Conservation (phyloP, 2,113 vertebrate species). For the human (Homo sapiens) region GRCh38 chr7:122219501-122220000, state of each 20-base stretch:
- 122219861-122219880: background rate
- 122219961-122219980: background rate
- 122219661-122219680: background rate
- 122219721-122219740: conserved; percentile 36
- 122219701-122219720: background rate
- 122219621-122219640: conserved; percentile 38
- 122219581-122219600: conserved; percentile 38
- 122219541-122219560: conserved; percentile 51
- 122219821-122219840: background rate
- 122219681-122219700: background rate
- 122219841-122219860: background rate
- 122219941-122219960: background rate
- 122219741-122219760: conserved; percentile 39
- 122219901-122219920: background rate
- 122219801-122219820: background rate
- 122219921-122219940: background rate
- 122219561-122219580: conserved; percentile 34
- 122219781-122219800: background rate
- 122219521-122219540: conserved; percentile 45
- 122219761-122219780: background rate
- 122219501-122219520: background rate
- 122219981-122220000: background rate
- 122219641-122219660: conserved; percentile 5
- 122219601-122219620: background rate
- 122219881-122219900: background rate